These are phyloP conservation scores for Sinocyclocheilus anophthalmus DNA, from an alignment of 2,113 vertebrate genomes.

Conservation along the genomic window DNA sequence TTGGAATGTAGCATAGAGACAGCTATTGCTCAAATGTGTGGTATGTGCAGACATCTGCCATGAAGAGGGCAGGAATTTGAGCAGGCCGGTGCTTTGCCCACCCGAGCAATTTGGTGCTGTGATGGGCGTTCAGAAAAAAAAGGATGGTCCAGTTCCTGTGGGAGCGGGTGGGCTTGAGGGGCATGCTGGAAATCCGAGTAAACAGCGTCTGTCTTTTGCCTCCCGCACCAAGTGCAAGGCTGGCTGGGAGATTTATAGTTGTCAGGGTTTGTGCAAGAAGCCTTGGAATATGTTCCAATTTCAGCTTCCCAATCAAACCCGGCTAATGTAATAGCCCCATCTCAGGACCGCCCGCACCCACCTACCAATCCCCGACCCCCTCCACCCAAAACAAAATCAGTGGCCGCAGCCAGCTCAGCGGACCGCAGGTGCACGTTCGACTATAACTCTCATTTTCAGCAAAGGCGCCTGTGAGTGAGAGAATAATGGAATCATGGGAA, in stretches of 20 bases:
- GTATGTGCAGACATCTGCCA: constrained; percentile 13
- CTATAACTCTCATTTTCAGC: constrained; percentile 54
- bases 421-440: constrained; percentile 56
- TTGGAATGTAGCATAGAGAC: background rate
- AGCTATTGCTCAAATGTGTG: constrained; percentile 10
- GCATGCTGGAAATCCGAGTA: constrained; percentile 3
- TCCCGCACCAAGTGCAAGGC: constrained; percentile 24
- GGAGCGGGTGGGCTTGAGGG: background rate
- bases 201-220: constrained; percentile 44
- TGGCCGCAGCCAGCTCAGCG: constrained; percentile 25
- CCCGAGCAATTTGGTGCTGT: background rate
- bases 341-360: constrained; percentile 11
- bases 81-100: constrained; percentile 28
- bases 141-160: background rate
- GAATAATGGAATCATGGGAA: constrained; percentile 52
- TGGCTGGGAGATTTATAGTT: constrained; percentile 64
- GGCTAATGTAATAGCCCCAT: constrained; percentile 59
- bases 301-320: constrained; percentile 55
- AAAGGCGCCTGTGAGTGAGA: constrained; percentile 26
- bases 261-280: constrained; percentile 58
- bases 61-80: constrained; percentile 6
- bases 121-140: constrained; percentile 25
- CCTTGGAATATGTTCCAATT: constrained; percentile 60
- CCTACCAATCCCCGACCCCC: constrained; percentile 3
- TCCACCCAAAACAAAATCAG: constrained; percentile 42